Evolutionary conservation across 37 sponge, comb jelly and placozoan genomes (phyloP).

Genomic region (Halichondria panicea): DNA sequence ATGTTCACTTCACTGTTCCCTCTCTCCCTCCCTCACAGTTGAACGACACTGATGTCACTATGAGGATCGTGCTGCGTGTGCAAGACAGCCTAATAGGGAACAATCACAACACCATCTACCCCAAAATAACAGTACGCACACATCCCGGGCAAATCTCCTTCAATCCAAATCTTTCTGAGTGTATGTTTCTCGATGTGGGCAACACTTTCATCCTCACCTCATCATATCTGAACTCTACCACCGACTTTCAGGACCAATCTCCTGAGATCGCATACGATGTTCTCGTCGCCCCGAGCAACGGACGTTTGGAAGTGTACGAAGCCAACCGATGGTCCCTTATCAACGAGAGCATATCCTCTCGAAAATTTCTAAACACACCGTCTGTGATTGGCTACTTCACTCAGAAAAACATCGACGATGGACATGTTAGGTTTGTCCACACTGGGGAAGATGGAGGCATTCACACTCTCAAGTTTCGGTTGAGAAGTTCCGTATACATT

Average conservation of each 20-base stretch:
- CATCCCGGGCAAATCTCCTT: slow-evolving; percentile 19
- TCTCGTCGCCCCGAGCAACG: slow-evolving; percentile 1
- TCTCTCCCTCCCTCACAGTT: too few species aligned
- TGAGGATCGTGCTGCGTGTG: slow-evolving; percentile 1
- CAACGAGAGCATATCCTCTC: too few species aligned
- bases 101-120: neutral
- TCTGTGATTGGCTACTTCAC: too few species aligned
- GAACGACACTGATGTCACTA: too few species aligned
- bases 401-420: slow-evolving; percentile 16
- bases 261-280: slow-evolving; percentile 28
- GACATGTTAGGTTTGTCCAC: slow-evolving; percentile 38
- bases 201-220: neutral
- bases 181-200: slow-evolving; percentile 31
- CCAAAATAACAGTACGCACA: slow-evolving; percentile 1
- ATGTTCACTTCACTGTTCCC: too few species aligned
- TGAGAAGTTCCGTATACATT: slow-evolving; percentile 22
- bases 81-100: neutral
- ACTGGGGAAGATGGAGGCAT: neutral
- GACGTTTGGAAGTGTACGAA: slow-evolving; percentile 6
- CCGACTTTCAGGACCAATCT: slow-evolving; percentile 44
- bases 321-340: neutral
- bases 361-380: too few species aligned
- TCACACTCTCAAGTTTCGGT: slow-evolving; percentile 16
- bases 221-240: slow-evolving; percentile 23
- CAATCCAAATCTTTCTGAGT: neutral